Conservation (phyloP, 2,113 vertebrate species). For the Tragelaphus buxtoni region DNA sequence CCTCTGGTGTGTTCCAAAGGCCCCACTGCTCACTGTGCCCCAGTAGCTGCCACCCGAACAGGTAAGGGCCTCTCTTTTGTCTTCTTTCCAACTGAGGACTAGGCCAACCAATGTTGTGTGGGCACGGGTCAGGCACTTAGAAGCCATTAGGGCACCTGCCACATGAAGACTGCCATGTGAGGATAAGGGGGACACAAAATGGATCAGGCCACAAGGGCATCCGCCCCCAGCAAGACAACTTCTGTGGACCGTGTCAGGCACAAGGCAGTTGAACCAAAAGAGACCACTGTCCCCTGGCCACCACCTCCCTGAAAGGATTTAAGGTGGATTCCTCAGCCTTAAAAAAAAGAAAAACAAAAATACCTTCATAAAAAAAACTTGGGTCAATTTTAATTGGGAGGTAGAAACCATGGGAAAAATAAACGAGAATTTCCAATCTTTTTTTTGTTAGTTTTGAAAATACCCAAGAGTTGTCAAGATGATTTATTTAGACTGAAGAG, state of each 20-base stretch:
- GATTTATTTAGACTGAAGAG: not conserved
- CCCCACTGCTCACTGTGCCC: not conserved
- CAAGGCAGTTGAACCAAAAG: not conserved
- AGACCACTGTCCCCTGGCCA: not conserved
- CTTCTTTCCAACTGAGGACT: not conserved
- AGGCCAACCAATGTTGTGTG: not conserved
- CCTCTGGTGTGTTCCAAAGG: not conserved
- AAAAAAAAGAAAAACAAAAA: not conserved
- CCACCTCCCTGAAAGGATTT: not conserved
- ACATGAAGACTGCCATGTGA: not conserved
- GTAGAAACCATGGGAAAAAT: not conserved
- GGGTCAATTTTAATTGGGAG: not conserved
- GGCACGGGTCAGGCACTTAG: not conserved
- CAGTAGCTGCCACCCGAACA: not conserved
- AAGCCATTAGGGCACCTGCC: not conserved
- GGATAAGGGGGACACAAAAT: not conserved
- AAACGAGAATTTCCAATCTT: not conserved
- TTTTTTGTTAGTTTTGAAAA: not conserved
- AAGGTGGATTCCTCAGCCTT: not conserved
- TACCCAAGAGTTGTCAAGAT: not conserved
- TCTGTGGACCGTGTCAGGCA: not conserved
- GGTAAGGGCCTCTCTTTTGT: not conserved
- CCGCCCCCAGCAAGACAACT: not conserved
- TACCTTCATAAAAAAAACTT: not conserved
- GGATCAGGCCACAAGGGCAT: not conserved